These are phyloP conservation scores for Myripristis murdjan DNA, from an alignment of 2,797 vertebrate genomes.

Conservation along the genomic window DNA sequence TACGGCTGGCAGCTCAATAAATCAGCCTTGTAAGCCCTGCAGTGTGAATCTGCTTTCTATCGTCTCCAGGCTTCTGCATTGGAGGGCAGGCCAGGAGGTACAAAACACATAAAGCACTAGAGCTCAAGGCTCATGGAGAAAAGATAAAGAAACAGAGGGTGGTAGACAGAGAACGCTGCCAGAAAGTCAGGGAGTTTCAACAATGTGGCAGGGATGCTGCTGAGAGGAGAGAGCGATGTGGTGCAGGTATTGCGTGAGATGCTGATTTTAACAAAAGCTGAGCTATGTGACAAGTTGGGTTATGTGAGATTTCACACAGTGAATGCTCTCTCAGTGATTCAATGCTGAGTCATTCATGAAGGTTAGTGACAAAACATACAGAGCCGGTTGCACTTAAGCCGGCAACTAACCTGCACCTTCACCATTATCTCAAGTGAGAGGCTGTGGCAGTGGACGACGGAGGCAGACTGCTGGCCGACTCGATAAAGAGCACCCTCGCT, in stretches of 20 bases:
- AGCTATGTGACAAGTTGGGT: neutral
- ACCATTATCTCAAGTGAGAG: no score
- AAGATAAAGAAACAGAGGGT: neutral
- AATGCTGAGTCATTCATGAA: constrained; percentile 2
- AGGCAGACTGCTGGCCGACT: neutral
- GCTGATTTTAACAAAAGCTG: constrained; percentile 4
- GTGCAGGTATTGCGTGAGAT: neutral
- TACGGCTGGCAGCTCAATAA: constrained; percentile 22
- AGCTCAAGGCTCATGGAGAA: constrained; percentile 12
- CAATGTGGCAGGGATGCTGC: neutral
- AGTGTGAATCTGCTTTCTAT: constrained; percentile 22
- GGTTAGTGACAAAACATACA: neutral
- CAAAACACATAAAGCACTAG: constrained; percentile 21
- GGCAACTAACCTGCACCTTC: no score
- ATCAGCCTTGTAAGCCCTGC: constrained; percentile 22
- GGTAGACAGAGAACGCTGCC: neutral
- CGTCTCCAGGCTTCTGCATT: constrained; percentile 1
- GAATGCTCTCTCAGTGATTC: neutral
- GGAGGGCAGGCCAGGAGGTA: neutral
- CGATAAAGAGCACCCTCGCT: no score
- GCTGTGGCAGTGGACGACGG: neutral
- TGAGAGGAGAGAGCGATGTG: neutral
- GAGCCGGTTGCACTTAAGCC: no score
- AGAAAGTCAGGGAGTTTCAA: neutral
- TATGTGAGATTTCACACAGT: constrained; percentile 2